Evolutionary conservation across 1,140 invertebrate genomes (phyloP).

Genomic region (Pogonomyrmex californicus): DNA sequence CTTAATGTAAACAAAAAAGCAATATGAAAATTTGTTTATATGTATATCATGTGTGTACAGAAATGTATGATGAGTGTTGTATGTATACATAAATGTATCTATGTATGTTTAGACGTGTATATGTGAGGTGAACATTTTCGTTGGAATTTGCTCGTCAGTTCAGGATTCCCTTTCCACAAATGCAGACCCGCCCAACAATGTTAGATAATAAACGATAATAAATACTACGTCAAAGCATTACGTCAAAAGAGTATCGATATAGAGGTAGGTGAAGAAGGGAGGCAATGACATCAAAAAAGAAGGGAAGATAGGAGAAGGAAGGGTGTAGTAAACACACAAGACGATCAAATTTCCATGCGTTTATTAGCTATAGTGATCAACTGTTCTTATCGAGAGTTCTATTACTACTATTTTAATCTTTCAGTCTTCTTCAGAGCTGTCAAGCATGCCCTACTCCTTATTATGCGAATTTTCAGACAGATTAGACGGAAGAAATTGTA

Average conservation of each 20-base stretch:
- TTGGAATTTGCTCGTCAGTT: no score
- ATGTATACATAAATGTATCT: no score
- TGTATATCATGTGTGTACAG: no score
- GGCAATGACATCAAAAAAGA: no score
- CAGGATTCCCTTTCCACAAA: neutral
- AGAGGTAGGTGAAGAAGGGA: no score
- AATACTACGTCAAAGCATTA: neutral
- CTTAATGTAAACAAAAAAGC: no score
- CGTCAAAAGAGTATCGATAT: constrained; percentile 18
- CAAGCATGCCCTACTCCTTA: neutral
- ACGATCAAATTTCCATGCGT: neutral
- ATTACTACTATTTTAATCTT: neutral
- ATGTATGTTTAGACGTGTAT: no score
- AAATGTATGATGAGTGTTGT: no score
- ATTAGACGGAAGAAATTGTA: neutral
- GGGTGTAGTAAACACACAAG: constrained; percentile 20
- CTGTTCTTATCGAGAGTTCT: neutral
- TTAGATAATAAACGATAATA: neutral
- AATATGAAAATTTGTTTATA: no score
- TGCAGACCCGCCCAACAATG: constrained; percentile 12
- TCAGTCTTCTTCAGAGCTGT: neutral
- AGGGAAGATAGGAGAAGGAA: no score
- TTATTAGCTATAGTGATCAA: neutral
- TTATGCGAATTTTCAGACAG: neutral
- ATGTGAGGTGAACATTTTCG: no score